Evolutionary conservation across 2,797 vertebrate species (phyloP), one percentile per base, ranked within the genome.

Genomic region (Tympanoctomys barrerae): DNA sequence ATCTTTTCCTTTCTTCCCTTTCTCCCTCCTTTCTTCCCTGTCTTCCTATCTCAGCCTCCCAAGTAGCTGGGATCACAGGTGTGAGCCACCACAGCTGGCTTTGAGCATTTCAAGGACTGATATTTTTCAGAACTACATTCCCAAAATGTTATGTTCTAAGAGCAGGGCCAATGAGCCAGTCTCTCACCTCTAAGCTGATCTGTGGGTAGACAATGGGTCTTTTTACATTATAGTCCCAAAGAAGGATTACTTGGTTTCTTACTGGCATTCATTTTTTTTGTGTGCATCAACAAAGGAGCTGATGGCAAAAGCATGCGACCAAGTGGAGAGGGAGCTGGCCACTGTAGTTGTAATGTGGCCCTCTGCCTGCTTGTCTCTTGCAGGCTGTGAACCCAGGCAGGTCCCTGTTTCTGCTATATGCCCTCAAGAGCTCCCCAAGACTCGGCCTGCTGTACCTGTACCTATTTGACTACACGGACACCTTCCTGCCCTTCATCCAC

Each of bases 401-500:
- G 97, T 99, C 99, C n/a, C 98, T 99, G 64, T 99, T 99, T 98
- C 91, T 99, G 97, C 98, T 99, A 2, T 99, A 99, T 1, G 99
- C 99, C 70, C 98, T 99, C 98, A 99, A 99, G 98, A 99, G 98
- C 96, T 99, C 99, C 64, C 99, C 99, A 0, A 98, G 99, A 39
- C 98, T 99, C 39, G 97, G 98, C 64, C 97, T 99, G 97, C 97
- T 99, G 22, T 99, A 99, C 95, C 96, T 99, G 0, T 99, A 99
- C 97, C 96, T 99, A 77, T 99, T 99, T 81, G 99, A 99, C 98
- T 99, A 99, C 22, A 79, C 99, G 0, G 99, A 99, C 96, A 99
- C 98, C 94, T 99, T 99, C 98, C 98, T 99, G 91, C 99, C 99
- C 95, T 99, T 99, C 98, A 99, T 99, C 96, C 99, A 99, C 96